Conservation (phyloP, 2,113 vertebrate species). For the Erythrolamprus reginae region DNA sequence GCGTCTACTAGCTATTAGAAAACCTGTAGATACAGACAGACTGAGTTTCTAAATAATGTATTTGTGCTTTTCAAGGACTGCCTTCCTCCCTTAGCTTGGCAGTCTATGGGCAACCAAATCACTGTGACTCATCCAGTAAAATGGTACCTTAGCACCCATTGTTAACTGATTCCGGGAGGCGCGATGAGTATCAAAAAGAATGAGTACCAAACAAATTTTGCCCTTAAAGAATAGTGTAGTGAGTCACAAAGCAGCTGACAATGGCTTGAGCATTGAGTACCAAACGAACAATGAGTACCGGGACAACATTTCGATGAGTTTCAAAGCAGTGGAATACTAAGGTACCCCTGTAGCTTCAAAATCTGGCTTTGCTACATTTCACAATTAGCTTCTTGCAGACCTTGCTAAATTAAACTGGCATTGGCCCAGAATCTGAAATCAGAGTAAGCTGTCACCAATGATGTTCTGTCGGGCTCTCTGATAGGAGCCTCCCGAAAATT, state of each 20-base stretch:
- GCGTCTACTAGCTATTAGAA: background rate
- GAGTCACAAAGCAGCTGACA: background rate
- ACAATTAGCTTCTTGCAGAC: background rate
- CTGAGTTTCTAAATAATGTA: background rate
- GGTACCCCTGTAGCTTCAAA: background rate
- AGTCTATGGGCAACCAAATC: background rate
- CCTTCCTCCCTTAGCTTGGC: background rate
- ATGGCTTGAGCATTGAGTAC: background rate
- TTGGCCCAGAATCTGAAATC: background rate
- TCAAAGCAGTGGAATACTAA: background rate
- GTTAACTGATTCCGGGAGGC: background rate
- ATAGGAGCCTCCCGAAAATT: no score
- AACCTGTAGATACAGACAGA: no score
- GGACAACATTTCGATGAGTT: background rate
- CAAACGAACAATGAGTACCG: background rate
- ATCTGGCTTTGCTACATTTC: background rate
- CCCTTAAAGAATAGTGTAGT: background rate
- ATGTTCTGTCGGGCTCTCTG: no score
- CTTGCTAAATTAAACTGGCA: background rate
- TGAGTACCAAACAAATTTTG: background rate
- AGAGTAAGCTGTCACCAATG: background rate
- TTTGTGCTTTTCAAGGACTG: background rate
- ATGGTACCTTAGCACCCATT: background rate
- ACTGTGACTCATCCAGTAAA: background rate
- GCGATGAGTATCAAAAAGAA: background rate